Conservation (phyloP, 2,888 invertebrate genomes). For the Dolichopus griseipennis region DNA sequence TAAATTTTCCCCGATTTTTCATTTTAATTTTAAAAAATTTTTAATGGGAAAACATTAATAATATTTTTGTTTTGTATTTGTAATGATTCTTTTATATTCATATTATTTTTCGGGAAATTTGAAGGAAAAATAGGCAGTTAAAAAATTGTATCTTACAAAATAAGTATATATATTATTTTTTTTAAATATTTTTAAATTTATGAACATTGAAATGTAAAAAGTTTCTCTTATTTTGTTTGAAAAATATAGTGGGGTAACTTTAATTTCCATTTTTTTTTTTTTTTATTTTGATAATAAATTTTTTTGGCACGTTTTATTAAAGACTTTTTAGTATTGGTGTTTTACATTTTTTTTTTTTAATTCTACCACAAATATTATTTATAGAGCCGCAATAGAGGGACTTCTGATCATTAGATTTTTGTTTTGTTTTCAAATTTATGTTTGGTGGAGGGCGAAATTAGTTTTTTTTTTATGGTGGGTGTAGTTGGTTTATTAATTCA, state of each 20-base stretch:
- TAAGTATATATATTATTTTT: neutral
- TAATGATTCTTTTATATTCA: neutral
- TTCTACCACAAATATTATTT: neutral
- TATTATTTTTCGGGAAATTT: neutral
- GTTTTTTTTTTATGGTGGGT: no score
- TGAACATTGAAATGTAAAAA: conserved; percentile 1
- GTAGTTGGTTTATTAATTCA: no score
- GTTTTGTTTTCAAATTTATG: no score
- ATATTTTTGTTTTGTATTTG: neutral
- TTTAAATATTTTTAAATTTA: neutral
- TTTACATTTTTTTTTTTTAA: no score
- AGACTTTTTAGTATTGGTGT: neutral
- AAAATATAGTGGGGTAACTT: neutral
- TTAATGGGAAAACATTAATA: neutral
- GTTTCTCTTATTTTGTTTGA: neutral
- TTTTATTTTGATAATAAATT: neutral
- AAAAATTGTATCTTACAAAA: neutral
- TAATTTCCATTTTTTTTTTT: neutral
- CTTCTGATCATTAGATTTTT: no score
- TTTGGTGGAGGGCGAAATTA: no score
- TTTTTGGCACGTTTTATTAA: conserved; percentile 4
- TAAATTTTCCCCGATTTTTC: neutral
- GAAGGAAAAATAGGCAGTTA: no score
- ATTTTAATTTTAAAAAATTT: neutral
- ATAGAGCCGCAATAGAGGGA: no score